These are phyloP conservation scores for Synergus japonicus DNA, from an alignment of 2,888 invertebrate species.

Conservation along the genomic window DNA sequence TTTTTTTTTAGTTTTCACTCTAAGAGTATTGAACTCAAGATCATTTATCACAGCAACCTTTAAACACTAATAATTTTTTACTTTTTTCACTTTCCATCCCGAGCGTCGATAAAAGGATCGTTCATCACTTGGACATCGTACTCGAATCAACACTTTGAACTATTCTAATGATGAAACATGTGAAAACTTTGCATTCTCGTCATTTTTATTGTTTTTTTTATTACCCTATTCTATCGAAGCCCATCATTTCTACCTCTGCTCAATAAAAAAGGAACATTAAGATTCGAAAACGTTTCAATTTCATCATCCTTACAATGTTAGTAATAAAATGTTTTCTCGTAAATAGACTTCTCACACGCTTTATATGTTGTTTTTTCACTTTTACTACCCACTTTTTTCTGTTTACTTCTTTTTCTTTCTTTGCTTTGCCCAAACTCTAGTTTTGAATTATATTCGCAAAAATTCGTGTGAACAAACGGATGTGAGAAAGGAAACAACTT, in stretches of 20 bases:
- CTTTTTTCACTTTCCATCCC: not conserved
- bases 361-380: not conserved
- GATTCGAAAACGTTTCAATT: not conserved
- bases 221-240: not conserved
- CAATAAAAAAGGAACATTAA: not conserved
- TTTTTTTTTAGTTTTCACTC: not conserved
- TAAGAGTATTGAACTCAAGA: not conserved
- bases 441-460: not conserved
- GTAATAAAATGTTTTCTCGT: not conserved
- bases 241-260: not conserved
- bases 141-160: not conserved
- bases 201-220: not conserved
- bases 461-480: not conserved
- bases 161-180: not conserved
- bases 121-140: not conserved
- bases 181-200: not conserved
- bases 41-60: not conserved
- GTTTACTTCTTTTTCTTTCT: not conserved
- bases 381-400: not conserved
- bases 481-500: not conserved
- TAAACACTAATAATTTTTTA: not conserved
- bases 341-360: not conserved
- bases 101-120: not conserved
- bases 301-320: not conserved
- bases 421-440: not conserved